A percentile compares a stretch with the other conserved stretches of the same genome.
These are phyloP conservation scores for Apis florea DNA, from an alignment of 1,140 invertebrate species.

Conservation along the genomic window DNA sequence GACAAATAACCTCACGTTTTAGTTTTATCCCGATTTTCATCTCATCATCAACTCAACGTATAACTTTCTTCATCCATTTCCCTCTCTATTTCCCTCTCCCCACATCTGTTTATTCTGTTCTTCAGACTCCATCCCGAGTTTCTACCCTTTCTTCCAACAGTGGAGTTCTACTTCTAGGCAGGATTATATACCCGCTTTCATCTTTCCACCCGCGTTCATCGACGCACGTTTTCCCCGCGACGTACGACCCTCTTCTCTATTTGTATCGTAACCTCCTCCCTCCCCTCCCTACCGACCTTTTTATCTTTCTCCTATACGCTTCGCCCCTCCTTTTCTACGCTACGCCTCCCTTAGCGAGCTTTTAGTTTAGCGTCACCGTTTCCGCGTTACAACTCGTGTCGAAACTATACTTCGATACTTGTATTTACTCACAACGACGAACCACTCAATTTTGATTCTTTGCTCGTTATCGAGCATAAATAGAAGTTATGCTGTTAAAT, in stretches of 20 bases:
- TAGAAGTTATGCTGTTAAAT: no score
- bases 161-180: neutral
- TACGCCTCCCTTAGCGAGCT: constrained; percentile 11
- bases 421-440: no score
- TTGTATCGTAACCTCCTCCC: constrained; percentile 40
- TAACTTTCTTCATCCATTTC: neutral
- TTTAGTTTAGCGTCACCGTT: constrained; percentile 29
- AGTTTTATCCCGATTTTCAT: neutral
- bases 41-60: neutral
- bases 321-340: constrained; percentile 14
- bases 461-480: no score
- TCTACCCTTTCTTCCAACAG: neutral
- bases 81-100: neutral
- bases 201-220: constrained; percentile 1
- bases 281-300: constrained; percentile 16
- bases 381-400: neutral
- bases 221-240: neutral
- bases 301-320: constrained; percentile 24
- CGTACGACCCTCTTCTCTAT: constrained; percentile 36
- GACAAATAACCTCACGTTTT: no score
- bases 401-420: no score
- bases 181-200: constrained; percentile 2
- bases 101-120: constrained; percentile 5
- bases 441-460: no score
- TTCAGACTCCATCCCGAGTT: neutral